phyloP scores from a whole-genome alignment of 2,888 invertebrate genomes.

The Thera obeliscata region DNA sequence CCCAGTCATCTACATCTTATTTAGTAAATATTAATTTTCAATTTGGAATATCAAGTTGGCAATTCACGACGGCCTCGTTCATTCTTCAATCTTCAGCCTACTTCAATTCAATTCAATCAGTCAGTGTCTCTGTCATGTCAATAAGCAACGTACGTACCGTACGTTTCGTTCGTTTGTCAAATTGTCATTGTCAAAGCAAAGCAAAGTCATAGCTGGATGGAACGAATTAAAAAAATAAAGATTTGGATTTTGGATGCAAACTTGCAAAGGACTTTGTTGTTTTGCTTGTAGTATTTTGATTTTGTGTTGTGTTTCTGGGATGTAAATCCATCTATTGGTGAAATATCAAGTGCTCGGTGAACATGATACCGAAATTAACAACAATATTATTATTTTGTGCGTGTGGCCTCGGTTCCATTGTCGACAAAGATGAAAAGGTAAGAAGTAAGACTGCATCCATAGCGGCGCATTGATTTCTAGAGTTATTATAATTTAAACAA shows the following conservation, averaged over 20 bases:
- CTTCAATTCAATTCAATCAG: too few relatives aligned
- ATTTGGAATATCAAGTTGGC: too few relatives aligned
- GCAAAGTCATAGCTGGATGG: too few relatives aligned
- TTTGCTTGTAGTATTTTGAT: slow-evolving; percentile 4
- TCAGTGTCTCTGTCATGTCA: too few relatives aligned
- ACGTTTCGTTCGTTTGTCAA: background rate
- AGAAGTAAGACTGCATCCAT: slow-evolving; percentile 51
- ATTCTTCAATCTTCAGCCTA: too few relatives aligned
- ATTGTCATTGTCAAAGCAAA: background rate
- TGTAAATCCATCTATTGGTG: slow-evolving; percentile 32
- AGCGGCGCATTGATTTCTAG: slow-evolving; percentile 52
- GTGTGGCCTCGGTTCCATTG: slow-evolving; percentile 61
- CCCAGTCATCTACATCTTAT: too few relatives aligned
- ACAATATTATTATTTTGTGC: slow-evolving; percentile 65
- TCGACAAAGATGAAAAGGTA: slow-evolving; percentile 71
- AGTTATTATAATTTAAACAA: background rate
- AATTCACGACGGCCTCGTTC: too few relatives aligned
- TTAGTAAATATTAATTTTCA: too few relatives aligned
- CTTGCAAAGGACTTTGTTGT: background rate
- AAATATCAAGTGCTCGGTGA: slow-evolving; percentile 37
- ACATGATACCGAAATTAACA: slow-evolving; percentile 64
- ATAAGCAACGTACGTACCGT: background rate
- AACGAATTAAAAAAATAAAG: background rate
- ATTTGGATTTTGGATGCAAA: background rate
- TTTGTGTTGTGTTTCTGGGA: slow-evolving; percentile 24